phyloP scores from a whole-genome alignment of 2,888 invertebrate species.

The Camponotus fellah region DNA sequence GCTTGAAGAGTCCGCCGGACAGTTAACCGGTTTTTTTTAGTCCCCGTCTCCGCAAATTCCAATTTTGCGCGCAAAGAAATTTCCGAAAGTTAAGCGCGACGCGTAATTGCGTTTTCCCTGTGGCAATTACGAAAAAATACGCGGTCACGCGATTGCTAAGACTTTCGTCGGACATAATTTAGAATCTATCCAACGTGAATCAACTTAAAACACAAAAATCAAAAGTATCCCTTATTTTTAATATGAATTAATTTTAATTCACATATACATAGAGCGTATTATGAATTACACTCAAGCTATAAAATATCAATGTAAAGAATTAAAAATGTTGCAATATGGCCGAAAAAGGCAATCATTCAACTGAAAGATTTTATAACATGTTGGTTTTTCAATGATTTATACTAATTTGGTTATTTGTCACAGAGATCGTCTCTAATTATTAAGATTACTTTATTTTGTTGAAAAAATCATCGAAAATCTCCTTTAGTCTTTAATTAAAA shows the following conservation, averaged over 20 bases:
- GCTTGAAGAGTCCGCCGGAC: conserved; percentile 48
- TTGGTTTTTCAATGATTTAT: not conserved
- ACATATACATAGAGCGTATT: too few relatives aligned
- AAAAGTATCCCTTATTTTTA: not conserved
- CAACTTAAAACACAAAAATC: not conserved
- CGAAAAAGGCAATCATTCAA: too few relatives aligned
- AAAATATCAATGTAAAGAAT: too few relatives aligned
- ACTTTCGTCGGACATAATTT: conserved; percentile 5
- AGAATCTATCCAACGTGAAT: not conserved
- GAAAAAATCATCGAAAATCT: not conserved
- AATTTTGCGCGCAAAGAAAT: conserved; percentile 56
- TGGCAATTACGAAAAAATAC: not conserved
- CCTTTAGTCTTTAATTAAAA: not conserved
- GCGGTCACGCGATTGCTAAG: not conserved
- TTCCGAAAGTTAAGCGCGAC: conserved; percentile 45
- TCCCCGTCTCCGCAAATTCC: conserved; percentile 43
- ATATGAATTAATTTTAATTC: not conserved
- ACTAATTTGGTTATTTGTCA: not conserved
- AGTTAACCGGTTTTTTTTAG: conserved; percentile 42
- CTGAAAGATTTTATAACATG: not conserved
- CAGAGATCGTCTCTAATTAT: not conserved
- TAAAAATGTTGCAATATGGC: too few relatives aligned
- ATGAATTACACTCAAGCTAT: too few relatives aligned
- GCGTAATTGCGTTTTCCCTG: conserved; percentile 34
- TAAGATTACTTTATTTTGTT: not conserved